Evolutionary conservation across 2,113 vertebrate genomes (phyloP).

Genomic region (Trichechus manatus): DNA sequence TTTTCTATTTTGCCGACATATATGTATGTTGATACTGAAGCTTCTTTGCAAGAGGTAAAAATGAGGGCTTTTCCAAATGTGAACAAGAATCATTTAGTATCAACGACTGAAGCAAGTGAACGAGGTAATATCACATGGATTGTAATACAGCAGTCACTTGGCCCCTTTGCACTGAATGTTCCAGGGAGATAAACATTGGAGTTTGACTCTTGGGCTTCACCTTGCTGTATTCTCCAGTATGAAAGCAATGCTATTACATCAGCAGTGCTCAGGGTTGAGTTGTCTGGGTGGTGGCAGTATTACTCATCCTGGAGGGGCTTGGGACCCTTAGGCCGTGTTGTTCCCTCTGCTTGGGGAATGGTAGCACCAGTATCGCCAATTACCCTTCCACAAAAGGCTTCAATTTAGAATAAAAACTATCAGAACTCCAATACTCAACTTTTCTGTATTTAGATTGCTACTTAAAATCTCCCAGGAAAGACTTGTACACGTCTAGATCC

Average conservation of each 20-base stretch:
- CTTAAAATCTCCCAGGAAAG: too few relatives aligned
- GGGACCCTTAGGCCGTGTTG: too few relatives aligned
- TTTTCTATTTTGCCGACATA: background rate
- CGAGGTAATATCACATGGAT: fast-evolving
- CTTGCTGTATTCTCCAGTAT: too few relatives aligned
- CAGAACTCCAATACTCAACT: background rate
- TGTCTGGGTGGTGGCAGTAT: background rate
- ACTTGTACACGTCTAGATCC: background rate
- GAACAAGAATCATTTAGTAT: background rate
- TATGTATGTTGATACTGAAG: background rate
- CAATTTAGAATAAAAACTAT: background rate
- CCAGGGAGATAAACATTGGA: too few relatives aligned
- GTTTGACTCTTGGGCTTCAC: too few relatives aligned
- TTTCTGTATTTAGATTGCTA: background rate
- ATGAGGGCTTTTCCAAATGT: background rate
- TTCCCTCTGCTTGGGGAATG: background rate
- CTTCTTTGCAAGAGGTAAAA: background rate
- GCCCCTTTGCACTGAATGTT: background rate
- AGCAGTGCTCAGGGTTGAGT: too few relatives aligned
- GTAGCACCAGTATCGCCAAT: background rate
- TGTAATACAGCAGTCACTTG: background rate
- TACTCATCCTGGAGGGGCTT: background rate
- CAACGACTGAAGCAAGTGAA: background rate
- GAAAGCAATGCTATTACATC: background rate
- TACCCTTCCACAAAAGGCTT: background rate